A percentile compares a stretch with the other conserved stretches of the same genome.
These are phyloP conservation scores for pig (Sus scrofa) DNA, from an alignment of 2,113 vertebrate genomes.

Conservation along the genomic window DNA sequence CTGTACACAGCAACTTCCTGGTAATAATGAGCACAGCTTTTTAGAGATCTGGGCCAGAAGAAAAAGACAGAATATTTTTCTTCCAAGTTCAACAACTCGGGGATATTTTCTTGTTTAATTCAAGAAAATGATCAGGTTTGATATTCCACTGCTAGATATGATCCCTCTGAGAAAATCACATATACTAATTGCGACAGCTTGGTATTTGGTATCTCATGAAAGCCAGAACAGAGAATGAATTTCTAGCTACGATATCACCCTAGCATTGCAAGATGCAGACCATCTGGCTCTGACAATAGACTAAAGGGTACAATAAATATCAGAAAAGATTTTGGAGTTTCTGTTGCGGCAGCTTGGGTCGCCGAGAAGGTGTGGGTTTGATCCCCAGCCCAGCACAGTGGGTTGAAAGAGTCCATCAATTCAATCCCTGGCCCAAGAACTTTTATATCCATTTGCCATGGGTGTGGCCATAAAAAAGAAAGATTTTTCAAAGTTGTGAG, in stretches of 20 bases:
- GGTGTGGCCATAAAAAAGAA: too few relatives aligned
- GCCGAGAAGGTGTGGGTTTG: too few relatives aligned
- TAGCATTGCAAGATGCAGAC: not conserved
- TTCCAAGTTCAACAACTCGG: not conserved
- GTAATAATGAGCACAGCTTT: constrained; percentile 76
- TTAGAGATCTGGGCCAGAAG: constrained; percentile 66
- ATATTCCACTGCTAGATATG: constrained; percentile 62
- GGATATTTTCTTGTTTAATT: not conserved
- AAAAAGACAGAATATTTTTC: constrained; percentile 25
- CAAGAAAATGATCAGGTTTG: constrained; percentile 82
- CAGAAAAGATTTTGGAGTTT: too few relatives aligned
- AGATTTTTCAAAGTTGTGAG: not conserved
- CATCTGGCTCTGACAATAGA: not conserved
- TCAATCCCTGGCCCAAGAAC: too few relatives aligned
- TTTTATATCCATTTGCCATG: too few relatives aligned
- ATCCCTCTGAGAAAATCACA: constrained; percentile 74
- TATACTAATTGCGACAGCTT: constrained; percentile 79
- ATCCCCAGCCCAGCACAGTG: too few relatives aligned
- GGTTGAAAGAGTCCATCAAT: too few relatives aligned
- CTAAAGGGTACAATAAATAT: constrained; percentile 7
- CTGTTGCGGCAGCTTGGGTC: too few relatives aligned
- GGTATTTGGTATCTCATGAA: constrained; percentile 53
- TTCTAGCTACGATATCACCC: constrained; percentile 55
- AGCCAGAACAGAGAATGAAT: constrained; percentile 62
- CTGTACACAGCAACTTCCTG: constrained; percentile 76